These are phyloP conservation scores for Sceloporus tristichus DNA, from an alignment of 2,113 vertebrate species.

Conservation along the genomic window DNA sequence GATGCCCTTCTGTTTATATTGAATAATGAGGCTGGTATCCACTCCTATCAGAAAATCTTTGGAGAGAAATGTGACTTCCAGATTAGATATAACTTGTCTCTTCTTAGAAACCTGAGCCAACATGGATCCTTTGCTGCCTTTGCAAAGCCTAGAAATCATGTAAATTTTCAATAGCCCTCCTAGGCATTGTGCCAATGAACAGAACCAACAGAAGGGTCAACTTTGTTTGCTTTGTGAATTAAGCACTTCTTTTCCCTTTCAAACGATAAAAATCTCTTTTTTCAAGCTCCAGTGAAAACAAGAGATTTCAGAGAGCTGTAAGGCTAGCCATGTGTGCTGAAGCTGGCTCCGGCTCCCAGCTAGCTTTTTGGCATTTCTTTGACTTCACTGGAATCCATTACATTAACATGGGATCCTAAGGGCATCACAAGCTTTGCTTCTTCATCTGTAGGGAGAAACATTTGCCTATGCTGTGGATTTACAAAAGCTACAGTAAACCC, in stretches of 20 bases:
- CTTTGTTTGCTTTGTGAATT: slow-evolving; percentile 53
- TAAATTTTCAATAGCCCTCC: slow-evolving; percentile 22
- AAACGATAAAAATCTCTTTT: slow-evolving; percentile 69
- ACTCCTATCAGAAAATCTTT: neutral
- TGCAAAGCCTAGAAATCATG: neutral
- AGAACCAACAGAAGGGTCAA: slow-evolving; percentile 33
- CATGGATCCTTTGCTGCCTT: accelerated
- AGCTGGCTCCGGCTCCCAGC: slow-evolving; percentile 49
- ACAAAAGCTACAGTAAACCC: slow-evolving; percentile 61
- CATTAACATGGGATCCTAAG: slow-evolving; percentile 56
- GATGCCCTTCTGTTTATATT: too few species aligned
- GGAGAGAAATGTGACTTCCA: accelerated
- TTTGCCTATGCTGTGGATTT: slow-evolving; percentile 62
- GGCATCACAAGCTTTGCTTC: slow-evolving; percentile 52
- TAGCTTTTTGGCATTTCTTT: slow-evolving; percentile 57
- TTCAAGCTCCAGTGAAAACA: slow-evolving; percentile 68
- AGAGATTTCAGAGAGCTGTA: slow-evolving; percentile 56
- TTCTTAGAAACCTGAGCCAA: neutral
- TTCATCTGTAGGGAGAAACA: slow-evolving; percentile 55
- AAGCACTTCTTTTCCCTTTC: slow-evolving; percentile 37
- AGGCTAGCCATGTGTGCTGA: slow-evolving; percentile 71
- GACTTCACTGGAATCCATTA: slow-evolving; percentile 56
- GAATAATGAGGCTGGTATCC: neutral
- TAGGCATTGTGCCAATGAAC: slow-evolving; percentile 38
- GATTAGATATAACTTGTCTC: accelerated